A percentile compares a stretch with the other conserved stretches of the same genome.
phyloP scores from a whole-genome alignment of 53 echinoderm and acorn worm species.

The Apostichopus leukothele region DNA sequence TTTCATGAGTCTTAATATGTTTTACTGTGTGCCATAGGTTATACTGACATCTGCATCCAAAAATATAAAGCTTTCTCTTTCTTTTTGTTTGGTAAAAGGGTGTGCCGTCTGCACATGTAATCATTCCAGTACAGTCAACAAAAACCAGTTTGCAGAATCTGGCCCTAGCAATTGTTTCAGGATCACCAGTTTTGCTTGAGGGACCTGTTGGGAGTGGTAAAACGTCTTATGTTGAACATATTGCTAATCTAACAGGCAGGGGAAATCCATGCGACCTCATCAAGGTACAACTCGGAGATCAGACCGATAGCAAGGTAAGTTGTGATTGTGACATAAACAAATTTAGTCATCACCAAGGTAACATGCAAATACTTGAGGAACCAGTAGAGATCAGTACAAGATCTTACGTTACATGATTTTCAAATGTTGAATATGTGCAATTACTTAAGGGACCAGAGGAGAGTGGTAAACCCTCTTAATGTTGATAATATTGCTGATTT shows the following conservation, averaged over 20 bases:
- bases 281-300: conserved; percentile 94
- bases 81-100: neutral
- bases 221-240: conserved; percentile 83
- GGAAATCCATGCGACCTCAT: conserved; percentile 53
- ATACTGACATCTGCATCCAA: too few relatives aligned
- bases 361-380: too few relatives aligned
- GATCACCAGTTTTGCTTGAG: conserved; percentile 77
- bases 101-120: conserved; percentile 6
- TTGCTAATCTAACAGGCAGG: conserved; percentile 69
- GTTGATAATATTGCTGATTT: too few relatives aligned
- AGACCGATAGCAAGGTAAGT: conserved; percentile 92
- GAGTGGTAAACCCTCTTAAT: too few relatives aligned
- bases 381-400: too few relatives aligned
- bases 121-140: conserved; percentile 81
- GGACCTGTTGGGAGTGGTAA: conserved; percentile 94
- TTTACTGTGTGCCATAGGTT: too few relatives aligned
- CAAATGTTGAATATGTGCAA: neutral
- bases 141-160: conserved; percentile 69
- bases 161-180: conserved; percentile 70
- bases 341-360: neutral
- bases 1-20: too few relatives aligned
- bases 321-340: too few relatives aligned
- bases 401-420: neutral
- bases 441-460: too few relatives aligned
- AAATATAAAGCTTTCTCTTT: neutral